Base-by-base conservation (phyloP, 1,140 invertebrate species). In the Lysiphlebus fabarum region DNA sequence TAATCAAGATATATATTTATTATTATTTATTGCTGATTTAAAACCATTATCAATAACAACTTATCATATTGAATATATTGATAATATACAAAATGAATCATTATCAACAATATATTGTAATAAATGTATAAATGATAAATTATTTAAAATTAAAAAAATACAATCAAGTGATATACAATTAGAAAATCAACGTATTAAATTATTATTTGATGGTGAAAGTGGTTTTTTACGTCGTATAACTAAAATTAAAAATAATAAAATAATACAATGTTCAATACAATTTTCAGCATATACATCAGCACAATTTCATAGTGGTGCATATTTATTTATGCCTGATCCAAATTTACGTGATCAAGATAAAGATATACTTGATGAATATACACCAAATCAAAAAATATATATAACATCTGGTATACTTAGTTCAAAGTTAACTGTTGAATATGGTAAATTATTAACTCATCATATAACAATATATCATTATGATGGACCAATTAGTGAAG, bases 311-410 rank as follows among this genome's bases (percentile, higher is more conserved):
- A 93, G 90, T 5, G 97, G 97, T 0, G 96, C 96, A 0, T 99
- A 99, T 75, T 80, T 99, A 0, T 98, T 99, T 67, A 93, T 95
- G 85, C 93, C 95, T 0, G 85, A 88, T 69, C 92, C 92, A 0
- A 90, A 90, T 64, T 80, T 82, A 65, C 75, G 82, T 5, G 86
- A 89, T 58, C 84, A 83, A 1, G 87, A 89, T 63, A 88, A 88
- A 64, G 86, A 90, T 65, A 84, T 93, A 0, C 70, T 92, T 0
- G 83, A 87, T 58, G 83, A 86, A 7, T 90, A 90, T 62, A 76
- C 81, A 0, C 84, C 82, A 5, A 82, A 84, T 53, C 81, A 83
- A 33, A 84, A 85, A 61, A 87, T 95, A 14, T 85, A 93, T 9
- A 92, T 95, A 36, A 84, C 92, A 2, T 89, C 89, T 0, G 94